These are phyloP conservation scores for Alosa alosa DNA, from an alignment of 2,113 vertebrate genomes.

Conservation along the genomic window DNA sequence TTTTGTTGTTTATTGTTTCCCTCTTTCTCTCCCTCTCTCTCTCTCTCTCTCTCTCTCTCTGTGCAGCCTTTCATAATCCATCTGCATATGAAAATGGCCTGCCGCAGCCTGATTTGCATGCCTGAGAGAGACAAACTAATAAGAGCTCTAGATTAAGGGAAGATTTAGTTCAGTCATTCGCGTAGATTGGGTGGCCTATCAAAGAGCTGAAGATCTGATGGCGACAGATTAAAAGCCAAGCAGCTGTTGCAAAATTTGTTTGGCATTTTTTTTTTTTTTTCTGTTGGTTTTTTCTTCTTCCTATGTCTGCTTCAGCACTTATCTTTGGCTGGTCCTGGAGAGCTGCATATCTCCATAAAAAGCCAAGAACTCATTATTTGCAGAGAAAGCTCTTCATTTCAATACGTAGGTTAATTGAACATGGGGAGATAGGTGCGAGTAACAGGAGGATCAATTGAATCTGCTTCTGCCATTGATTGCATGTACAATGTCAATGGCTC, in stretches of 20 bases:
- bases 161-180: constrained; percentile 89
- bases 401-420: not conserved
- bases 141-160: constrained; percentile 84
- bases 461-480: not conserved
- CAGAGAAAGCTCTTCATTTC: not conserved
- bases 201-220: constrained; percentile 85
- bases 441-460: not conserved
- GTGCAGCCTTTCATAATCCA: constrained; percentile 74
- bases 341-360: not conserved
- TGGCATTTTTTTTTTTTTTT: constrained; percentile 57
- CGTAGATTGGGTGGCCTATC: constrained; percentile 81
- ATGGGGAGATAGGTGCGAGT: not conserved
- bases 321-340: constrained; percentile 18
- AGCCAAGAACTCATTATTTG: not conserved
- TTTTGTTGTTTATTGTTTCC: constrained; percentile 59
- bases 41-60: constrained; percentile 40
- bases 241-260: constrained; percentile 84
- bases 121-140: constrained; percentile 79
- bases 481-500: not conserved
- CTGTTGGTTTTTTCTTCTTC: constrained; percentile 19
- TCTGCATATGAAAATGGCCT: constrained; percentile 76
- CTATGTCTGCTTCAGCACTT: constrained; percentile 61
- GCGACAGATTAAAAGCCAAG: constrained; percentile 85
- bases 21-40: not conserved
- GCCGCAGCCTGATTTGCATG: constrained; percentile 82